These are phyloP conservation scores for Apocrypta bakeri DNA, from an alignment of 1,140 invertebrate species.

Conservation along the genomic window DNA sequence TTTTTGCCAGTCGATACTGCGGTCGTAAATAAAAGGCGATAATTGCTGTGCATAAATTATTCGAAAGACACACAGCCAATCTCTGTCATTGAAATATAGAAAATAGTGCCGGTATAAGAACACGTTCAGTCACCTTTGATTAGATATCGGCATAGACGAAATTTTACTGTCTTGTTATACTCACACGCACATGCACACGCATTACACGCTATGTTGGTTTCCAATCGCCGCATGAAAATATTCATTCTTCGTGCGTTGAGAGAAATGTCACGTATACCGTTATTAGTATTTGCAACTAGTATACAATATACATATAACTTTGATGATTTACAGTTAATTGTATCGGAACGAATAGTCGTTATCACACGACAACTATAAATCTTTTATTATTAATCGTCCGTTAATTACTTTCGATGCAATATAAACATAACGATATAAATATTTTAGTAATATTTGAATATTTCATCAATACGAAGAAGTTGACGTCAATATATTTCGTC, in stretches of 20 bases:
- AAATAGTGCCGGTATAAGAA: conserved; percentile 18
- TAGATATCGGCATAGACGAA: conserved; percentile 55
- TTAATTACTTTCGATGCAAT: background rate
- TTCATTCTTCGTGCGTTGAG: conserved; percentile 1
- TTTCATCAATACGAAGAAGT: background rate
- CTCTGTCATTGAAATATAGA: background rate
- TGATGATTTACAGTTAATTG: conserved; percentile 16
- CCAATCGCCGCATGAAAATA: conserved; percentile 29
- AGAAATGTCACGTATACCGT: background rate
- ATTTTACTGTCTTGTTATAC: conserved; percentile 37
- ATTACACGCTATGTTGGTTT: background rate
- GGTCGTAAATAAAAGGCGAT: conserved; percentile 23
- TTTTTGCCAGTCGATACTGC: background rate
- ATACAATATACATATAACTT: too few species aligned
- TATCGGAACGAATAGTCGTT: background rate
- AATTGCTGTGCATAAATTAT: conserved; percentile 41
- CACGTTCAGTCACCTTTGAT: conserved; percentile 46
- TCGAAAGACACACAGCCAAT: background rate
- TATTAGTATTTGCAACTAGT: background rate
- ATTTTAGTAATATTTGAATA: background rate
- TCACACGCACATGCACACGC: background rate
- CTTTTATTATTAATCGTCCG: conserved; percentile 17
- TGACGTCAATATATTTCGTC: too few species aligned
- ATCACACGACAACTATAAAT: conserved; percentile 19
- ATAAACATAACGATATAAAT: background rate